A percentile compares a stretch with the other conserved stretches of the same genome.
These are phyloP conservation scores for Eristalis intricaria DNA, from an alignment of 2,888 invertebrate species.

Conservation along the genomic window DNA sequence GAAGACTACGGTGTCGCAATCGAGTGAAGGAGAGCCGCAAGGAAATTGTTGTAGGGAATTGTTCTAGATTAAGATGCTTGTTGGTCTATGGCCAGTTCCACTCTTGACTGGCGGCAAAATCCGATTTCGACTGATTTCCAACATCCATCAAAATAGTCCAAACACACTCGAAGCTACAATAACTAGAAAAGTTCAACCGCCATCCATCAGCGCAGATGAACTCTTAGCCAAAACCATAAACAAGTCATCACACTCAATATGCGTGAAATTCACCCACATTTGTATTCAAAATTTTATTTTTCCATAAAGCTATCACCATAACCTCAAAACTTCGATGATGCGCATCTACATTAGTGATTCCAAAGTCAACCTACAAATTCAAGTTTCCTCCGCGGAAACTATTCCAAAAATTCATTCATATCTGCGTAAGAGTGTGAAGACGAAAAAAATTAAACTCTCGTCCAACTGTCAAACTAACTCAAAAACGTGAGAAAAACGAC, in stretches of 20 bases:
- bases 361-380: neutral
- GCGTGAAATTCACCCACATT: neutral
- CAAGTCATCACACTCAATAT: neutral
- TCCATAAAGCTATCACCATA: neutral
- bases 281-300: neutral
- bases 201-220: neutral
- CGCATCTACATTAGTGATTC: neutral
- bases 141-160: neutral
- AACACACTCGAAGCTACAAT: neutral
- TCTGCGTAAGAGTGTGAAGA: neutral
- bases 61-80: too few relatives aligned
- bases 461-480: neutral
- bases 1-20: too few relatives aligned
- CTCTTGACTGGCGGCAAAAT: too few relatives aligned
- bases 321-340: neutral
- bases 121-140: too few relatives aligned
- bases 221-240: neutral
- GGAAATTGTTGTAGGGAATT: too few relatives aligned
- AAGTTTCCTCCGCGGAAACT: neutral
- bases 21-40: too few relatives aligned
- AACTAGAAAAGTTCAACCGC: too few relatives aligned
- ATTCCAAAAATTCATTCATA: neutral
- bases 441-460: neutral
- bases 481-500: neutral
- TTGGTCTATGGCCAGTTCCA: too few relatives aligned